phyloP scores from a whole-genome alignment of 1,140 invertebrate species.

The Ectropis grisescens region DNA sequence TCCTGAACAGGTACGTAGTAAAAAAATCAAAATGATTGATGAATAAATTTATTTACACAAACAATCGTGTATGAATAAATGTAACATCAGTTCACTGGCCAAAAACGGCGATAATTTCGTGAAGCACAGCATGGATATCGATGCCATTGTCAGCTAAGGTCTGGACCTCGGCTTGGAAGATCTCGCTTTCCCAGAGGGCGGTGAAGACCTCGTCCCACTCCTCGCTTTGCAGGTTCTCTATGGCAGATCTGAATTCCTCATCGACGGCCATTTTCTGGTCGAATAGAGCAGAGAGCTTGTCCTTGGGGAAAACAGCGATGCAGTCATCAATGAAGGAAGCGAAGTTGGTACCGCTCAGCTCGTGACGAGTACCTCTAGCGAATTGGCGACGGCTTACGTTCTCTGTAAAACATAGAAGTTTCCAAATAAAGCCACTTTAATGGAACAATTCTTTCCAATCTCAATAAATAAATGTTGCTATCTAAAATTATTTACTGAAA shows the following conservation, averaged over 20 bases:
- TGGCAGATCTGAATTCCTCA: conserved; percentile 35
- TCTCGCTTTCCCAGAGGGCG: conserved; percentile 35
- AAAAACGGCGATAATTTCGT: conserved; percentile 36
- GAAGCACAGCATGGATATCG: conserved; percentile 22
- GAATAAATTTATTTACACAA: background rate
- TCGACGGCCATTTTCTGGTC: conserved; percentile 42
- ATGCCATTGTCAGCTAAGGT: conserved; percentile 36
- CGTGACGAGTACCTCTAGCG: conserved; percentile 17
- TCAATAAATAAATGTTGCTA: too few relatives aligned
- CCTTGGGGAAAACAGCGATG: conserved; percentile 37
- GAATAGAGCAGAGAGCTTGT: conserved; percentile 34
- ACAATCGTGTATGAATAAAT: background rate
- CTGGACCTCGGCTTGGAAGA: conserved; percentile 35
- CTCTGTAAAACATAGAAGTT: conserved; percentile 20
- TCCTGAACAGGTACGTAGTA: too few relatives aligned
- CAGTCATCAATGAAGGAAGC: conserved; percentile 30
- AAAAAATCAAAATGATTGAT: too few relatives aligned
- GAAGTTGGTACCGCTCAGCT: conserved; percentile 31
- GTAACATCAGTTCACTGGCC: conserved; percentile 22
- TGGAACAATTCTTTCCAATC: too few relatives aligned
- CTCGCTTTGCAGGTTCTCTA: conserved; percentile 38
- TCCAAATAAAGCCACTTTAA: too few relatives aligned
- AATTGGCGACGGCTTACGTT: too few relatives aligned
- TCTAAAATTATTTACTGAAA: too few relatives aligned
- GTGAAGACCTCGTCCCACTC: conserved; percentile 31